phyloP scores from a whole-genome alignment of 2,888 invertebrate species.

The Pocota personata region DNA sequence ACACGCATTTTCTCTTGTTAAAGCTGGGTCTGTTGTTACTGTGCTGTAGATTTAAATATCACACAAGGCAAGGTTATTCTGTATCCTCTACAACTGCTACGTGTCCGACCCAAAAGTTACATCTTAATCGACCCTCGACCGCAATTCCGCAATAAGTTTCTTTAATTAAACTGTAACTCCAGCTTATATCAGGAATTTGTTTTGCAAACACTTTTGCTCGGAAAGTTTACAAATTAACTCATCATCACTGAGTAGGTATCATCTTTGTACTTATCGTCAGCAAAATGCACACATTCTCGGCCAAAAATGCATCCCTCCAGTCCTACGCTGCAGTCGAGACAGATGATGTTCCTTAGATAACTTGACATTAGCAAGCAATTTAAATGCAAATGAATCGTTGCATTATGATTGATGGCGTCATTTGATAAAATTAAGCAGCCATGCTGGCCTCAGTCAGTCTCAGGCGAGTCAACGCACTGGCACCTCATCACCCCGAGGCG shows the following conservation, averaged over 20 bases:
- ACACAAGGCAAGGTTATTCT: too few relatives aligned
- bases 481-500: conserved; percentile 72
- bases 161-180: not conserved
- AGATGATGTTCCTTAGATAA: conserved; percentile 81
- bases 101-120: not conserved
- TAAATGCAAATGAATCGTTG: conserved; percentile 82
- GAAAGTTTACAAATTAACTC: conserved; percentile 52
- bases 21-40: too few relatives aligned
- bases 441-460: conserved; percentile 60
- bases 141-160: not conserved
- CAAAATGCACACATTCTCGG: not conserved
- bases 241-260: conserved; percentile 40
- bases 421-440: conserved; percentile 77
- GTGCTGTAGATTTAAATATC: too few relatives aligned
- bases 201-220: conserved; percentile 43
- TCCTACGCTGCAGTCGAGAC: conserved; percentile 65
- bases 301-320: not conserved
- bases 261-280: not conserved
- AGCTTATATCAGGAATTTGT: conserved; percentile 14
- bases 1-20: too few relatives aligned
- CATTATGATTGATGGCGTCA: conserved; percentile 81
- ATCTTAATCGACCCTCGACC: not conserved
- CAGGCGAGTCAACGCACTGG: conserved; percentile 71
- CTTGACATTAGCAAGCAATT: conserved; percentile 83
- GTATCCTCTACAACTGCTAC: not conserved